Base-by-base conservation (phyloP, 2,113 vertebrate species). In the Campylomormyrus numenius region DNA sequence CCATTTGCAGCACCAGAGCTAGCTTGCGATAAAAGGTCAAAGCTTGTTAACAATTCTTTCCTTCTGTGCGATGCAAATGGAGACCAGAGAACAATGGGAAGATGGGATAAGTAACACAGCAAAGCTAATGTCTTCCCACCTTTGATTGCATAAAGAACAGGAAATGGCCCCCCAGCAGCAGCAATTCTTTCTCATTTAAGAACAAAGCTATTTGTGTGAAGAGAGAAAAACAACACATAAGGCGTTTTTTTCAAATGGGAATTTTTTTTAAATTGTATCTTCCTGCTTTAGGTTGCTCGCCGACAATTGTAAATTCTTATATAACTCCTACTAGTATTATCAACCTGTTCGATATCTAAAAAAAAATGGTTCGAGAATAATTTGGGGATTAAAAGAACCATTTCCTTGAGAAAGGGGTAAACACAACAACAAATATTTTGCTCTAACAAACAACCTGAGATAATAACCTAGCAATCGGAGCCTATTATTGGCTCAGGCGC, bases 1-100 rank as follows among this genome's bases (percentile, higher is more conserved):
- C 7, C n/a, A 10, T 21, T 39, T 24, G 15, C 56, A 9, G 52
- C 86, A 45, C 27, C 85, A 24, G 21, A 70, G 62, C 10, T 62
- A 62, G 62, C 62, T 31, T 70, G 62, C 62, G 27, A 42, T 46
- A 88, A 70, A 70, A 56, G 52, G 53, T 88, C 87, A 88, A 70
- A 88, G 31, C 31, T 42, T 88, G 45, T 88, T 39, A 84, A 46
- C 42, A 42, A 58, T 35, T 62, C 58, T 88, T 62, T 58, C 39
- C 53, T 56, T 88, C 53, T 50, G 52, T 58, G 50, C 42, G 53
- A 56, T 53, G 50, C 31, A 88, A 58, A 62, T 56, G 53, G 42
- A 0, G 35, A 88, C 21, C 17, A 62, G 52, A n/a, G 21, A 88
- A 21, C 53, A 84, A 21, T 8, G 80, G 3, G 42, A 46, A 21